phyloP scores from a whole-genome alignment of 1,140 invertebrate species.

The Acromyrmex heyeri region DNA sequence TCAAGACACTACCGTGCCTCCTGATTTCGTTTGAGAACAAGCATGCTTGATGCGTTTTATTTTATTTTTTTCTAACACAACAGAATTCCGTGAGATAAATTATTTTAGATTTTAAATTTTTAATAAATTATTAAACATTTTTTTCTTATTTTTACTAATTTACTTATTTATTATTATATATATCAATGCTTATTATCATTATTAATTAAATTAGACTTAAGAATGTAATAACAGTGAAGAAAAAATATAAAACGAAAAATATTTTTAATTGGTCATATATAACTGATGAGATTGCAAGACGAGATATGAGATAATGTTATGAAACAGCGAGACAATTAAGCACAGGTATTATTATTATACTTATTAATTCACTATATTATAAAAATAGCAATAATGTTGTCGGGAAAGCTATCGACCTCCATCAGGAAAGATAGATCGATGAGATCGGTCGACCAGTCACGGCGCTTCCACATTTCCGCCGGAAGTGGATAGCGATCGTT shows the following conservation, averaged over 20 bases:
- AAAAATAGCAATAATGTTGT: conserved; percentile 54
- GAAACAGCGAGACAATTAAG: neutral
- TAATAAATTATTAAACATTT: neutral
- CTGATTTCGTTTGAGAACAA: too few relatives aligned
- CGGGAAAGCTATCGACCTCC: conserved; percentile 50
- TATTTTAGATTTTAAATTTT: neutral
- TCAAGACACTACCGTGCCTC: too few relatives aligned
- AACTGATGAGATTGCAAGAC: conserved; percentile 6
- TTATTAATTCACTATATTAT: neutral
- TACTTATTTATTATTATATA: neutral
- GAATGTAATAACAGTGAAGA: conserved; percentile 4
- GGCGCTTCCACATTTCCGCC: conserved; percentile 75
- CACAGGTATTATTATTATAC: neutral
- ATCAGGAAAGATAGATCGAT: conserved; percentile 70
- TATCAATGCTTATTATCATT: neutral
- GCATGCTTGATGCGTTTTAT: too few relatives aligned
- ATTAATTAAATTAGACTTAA: conserved; percentile 15
- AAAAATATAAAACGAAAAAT: neutral
- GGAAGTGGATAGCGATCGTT: conserved; percentile 80
- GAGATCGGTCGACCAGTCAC: conserved; percentile 60
- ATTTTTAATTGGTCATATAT: conserved; percentile 13
- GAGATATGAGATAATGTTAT: conserved; percentile 1
- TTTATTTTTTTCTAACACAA: neutral
- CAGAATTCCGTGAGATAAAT: conserved; percentile 16
- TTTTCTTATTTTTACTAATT: neutral